These are phyloP conservation scores for Drosophila paranaensis DNA, from an alignment of 2,888 invertebrate genomes.

Conservation along the genomic window DNA sequence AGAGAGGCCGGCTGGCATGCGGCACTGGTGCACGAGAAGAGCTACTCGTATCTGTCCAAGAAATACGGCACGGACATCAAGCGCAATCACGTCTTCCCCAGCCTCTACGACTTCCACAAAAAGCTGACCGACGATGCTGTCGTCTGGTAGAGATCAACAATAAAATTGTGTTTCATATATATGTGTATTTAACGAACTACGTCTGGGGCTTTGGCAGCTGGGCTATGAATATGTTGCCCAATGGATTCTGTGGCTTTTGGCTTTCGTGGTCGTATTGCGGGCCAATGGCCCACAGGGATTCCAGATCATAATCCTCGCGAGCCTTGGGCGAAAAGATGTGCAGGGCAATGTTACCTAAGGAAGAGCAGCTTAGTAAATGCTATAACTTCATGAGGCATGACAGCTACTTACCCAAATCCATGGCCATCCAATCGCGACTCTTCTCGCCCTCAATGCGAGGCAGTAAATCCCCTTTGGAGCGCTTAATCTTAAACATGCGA, in stretches of 20 bases:
- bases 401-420: conserved; percentile 91
- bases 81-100: conserved; percentile 84
- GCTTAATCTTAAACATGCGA: conserved; percentile 91
- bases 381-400: neutral
- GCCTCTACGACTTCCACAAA: conserved; percentile 86
- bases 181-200: conserved; percentile 15
- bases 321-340: conserved; percentile 92
- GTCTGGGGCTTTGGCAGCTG: conserved; percentile 35
- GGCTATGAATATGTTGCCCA: conserved; percentile 87
- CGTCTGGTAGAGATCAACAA: conserved; percentile 74
- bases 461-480: conserved; percentile 87
- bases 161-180: conserved; percentile 16
- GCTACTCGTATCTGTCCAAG: conserved; percentile 78
- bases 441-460: conserved; percentile 92
- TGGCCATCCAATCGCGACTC: conserved; percentile 93
- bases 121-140: conserved; percentile 81
- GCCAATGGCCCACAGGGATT: conserved; percentile 96
- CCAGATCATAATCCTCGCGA: conserved; percentile 92
- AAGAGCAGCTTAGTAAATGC: rapidly evolving
- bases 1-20: conserved; percentile 91
- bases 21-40: conserved; percentile 85
- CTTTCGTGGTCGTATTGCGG: conserved; percentile 90
- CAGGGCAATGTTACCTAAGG: conserved; percentile 94
- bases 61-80: conserved; percentile 85
- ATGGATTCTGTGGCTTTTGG: conserved; percentile 87